Percentiles rank a stretch among this genome's conserved stretches.
phyloP scores from a whole-genome alignment of 2,888 invertebrate genomes.

The Caenorhabditis sp. region DNA sequence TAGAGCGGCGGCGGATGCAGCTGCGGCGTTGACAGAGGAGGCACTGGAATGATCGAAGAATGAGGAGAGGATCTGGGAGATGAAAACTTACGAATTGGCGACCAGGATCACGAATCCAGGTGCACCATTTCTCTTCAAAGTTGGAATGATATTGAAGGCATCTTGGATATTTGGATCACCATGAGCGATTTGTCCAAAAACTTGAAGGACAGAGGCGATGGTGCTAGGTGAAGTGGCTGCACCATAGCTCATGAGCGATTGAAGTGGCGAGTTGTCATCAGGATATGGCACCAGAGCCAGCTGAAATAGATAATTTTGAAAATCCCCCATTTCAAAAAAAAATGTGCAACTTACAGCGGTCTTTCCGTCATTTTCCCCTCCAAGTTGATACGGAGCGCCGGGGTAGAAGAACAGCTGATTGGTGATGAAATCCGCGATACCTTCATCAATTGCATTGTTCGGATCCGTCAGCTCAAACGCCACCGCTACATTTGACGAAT shows the following conservation, averaged over 20 bases:
- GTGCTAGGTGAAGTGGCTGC: not conserved
- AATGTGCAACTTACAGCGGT: too few species aligned
- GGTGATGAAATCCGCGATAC: not conserved
- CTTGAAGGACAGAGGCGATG: not conserved
- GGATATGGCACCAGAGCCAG: slow-evolving; percentile 10
- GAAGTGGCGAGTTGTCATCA: not conserved
- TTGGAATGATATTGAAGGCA: not conserved
- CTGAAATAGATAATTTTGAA: too few species aligned
- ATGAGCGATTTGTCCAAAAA: not conserved
- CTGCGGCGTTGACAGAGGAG: not conserved
- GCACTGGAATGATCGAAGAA: too few species aligned
- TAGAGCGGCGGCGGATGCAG: slow-evolving; percentile 19
- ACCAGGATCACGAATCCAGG: slow-evolving; percentile 12
- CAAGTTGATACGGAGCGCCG: slow-evolving; percentile 1
- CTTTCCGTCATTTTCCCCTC: not conserved
- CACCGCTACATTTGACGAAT: not conserved
- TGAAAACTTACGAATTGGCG: not conserved
- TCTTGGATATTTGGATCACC: not conserved
- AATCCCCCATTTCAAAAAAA: too few species aligned
- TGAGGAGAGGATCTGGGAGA: too few species aligned
- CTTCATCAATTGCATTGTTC: not conserved
- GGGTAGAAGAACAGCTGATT: slow-evolving; percentile 9
- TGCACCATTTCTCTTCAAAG: not conserved
- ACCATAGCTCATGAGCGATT: not conserved
- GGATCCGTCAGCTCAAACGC: slow-evolving; percentile 4